Conservation (phyloP, 2,888 invertebrate genomes). For the Stenichneumon culpator region DNA sequence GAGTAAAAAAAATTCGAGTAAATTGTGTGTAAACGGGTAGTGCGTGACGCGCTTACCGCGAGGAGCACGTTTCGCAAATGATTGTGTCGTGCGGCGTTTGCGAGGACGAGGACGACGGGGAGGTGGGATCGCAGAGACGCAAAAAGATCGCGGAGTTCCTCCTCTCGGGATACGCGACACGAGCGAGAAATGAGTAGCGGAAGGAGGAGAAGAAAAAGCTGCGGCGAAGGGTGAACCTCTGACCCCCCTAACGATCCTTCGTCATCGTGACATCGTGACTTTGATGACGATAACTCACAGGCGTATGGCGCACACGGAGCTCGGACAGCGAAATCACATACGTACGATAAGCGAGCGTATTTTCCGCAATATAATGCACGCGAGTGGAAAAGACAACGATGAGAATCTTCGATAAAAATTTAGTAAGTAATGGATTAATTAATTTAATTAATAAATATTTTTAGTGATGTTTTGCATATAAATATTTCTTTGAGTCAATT, state of each 20-base stretch:
- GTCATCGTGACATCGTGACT: slow-evolving; percentile 63
- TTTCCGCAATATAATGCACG: not conserved
- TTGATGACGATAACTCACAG: slow-evolving; percentile 47
- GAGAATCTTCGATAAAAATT: too few relatives aligned
- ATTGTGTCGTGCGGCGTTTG: not conserved
- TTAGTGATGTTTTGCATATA: too few relatives aligned
- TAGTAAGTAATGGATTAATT: too few relatives aligned
- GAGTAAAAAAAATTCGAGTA: too few relatives aligned
- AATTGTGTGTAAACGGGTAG: too few relatives aligned
- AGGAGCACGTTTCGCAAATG: slow-evolving; percentile 10
- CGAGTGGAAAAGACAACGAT: too few relatives aligned
- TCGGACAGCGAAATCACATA: slow-evolving; percentile 5
- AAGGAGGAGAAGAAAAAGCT: slow-evolving; percentile 15
- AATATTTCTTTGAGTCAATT: too few relatives aligned
- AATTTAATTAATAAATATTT: too few relatives aligned
- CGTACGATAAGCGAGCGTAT: not conserved
- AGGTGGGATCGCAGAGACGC: slow-evolving; percentile 10
- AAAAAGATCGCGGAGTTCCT: slow-evolving; percentile 3
- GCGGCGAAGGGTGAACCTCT: slow-evolving; percentile 47
- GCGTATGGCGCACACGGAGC: slow-evolving; percentile 19
- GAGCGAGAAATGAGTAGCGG: slow-evolving; percentile 11
- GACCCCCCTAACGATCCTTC: slow-evolving; percentile 61
- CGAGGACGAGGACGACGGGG: slow-evolving; percentile 2
- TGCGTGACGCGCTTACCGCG: too few relatives aligned
- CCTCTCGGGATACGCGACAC: slow-evolving; percentile 1